Conservation (phyloP, 2,797 vertebrate genomes). For the Jordanella pulchra region DNA sequence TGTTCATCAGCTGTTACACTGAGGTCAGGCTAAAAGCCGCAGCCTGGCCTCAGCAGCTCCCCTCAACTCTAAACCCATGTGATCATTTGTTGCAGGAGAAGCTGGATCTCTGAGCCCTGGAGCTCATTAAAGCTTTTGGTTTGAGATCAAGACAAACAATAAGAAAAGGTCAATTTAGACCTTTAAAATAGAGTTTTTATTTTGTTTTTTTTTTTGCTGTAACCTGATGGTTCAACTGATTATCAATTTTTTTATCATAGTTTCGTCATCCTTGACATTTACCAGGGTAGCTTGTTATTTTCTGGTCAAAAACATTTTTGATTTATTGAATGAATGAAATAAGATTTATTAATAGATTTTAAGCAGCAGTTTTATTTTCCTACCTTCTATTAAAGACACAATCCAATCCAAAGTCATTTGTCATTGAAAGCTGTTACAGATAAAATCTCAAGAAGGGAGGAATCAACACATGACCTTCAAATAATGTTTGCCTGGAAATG, state of each 20-base stretch:
- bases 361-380: not conserved
- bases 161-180: not conserved
- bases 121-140: not conserved
- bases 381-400: not conserved
- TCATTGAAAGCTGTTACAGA: not conserved
- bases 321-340: no score
- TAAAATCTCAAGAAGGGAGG: not conserved
- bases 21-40: not conserved
- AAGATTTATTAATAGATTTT: no score
- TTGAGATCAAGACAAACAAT: not conserved
- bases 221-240: no score
- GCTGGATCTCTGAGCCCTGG: not conserved
- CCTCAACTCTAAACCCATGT: conserved; percentile 1
- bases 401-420: no score
- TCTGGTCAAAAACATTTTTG: no score
- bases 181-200: no score
- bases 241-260: no score
- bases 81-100: not conserved
- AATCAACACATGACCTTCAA: not conserved
- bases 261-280: no score
- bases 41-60: not conserved
- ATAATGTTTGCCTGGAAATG: not conserved
- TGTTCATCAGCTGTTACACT: not conserved
- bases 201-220: no score
- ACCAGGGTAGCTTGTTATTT: no score